Evolutionary conservation across 2,797 vertebrate genomes (phyloP).

Genomic region (Sylvia borin): DNA sequence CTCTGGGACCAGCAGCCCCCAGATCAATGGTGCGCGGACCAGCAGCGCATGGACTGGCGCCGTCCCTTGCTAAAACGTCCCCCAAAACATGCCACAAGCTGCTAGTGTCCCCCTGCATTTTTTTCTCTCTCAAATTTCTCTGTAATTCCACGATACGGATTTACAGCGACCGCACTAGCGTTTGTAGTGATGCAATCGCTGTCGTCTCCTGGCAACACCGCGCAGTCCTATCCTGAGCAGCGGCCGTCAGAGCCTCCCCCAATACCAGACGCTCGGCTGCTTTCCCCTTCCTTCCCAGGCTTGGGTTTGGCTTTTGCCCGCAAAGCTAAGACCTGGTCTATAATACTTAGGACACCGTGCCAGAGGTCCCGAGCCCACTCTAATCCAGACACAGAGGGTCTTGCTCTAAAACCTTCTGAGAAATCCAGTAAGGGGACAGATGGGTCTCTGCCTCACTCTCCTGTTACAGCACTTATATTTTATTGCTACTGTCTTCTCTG

Average conservation of each 20-base stretch:
- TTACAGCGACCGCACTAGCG: too few species aligned
- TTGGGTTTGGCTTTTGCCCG: neutral
- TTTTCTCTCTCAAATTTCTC: neutral
- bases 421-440: neutral
- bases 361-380: neutral
- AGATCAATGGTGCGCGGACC: neutral
- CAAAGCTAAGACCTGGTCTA: too few species aligned
- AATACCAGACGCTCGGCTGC: rapidly evolving
- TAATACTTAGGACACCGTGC: neutral
- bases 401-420: neutral
- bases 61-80: neutral
- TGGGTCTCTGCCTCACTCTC: neutral
- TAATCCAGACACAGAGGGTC: neutral
- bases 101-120: too few species aligned
- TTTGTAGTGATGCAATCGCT: too few species aligned
- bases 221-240: rapidly evolving
- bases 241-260: neutral
- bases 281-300: too few species aligned
- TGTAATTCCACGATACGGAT: neutral
- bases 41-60: too few species aligned
- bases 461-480: too few species aligned
- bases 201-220: neutral
- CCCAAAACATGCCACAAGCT: neutral
- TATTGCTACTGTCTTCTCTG: neutral
- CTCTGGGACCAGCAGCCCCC: neutral